Evolutionary conservation across 1,140 invertebrate species (phyloP).

Genomic region (Zophobas atratus): DNA sequence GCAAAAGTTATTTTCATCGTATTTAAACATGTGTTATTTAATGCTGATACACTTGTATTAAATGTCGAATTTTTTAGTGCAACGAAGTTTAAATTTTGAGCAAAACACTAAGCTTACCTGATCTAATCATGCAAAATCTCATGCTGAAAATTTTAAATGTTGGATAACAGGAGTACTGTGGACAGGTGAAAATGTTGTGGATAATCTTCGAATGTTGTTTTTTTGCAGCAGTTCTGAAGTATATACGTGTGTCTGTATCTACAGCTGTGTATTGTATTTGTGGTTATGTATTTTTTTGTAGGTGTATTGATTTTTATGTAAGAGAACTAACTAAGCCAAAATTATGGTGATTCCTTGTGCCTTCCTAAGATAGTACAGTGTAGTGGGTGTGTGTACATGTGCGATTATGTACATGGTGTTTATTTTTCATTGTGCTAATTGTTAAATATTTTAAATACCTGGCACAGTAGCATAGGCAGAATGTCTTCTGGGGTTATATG

Average conservation of each 20-base stretch:
- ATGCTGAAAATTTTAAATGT: neutral
- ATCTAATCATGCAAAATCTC: neutral
- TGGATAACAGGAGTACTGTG: neutral
- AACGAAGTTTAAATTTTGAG: neutral
- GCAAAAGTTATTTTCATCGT: too few relatives aligned
- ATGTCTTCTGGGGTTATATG: conserved; percentile 62
- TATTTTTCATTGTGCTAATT: neutral
- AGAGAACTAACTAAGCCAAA: neutral
- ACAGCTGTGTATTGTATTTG: too few relatives aligned
- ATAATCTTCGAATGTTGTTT: neutral
- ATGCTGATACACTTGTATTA: neutral
- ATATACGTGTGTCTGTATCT: too few relatives aligned
- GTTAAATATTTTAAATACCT: conserved; percentile 57
- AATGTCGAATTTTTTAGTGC: neutral
- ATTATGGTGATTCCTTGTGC: neutral
- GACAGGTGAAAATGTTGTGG: neutral
- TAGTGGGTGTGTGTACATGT: conserved; percentile 6
- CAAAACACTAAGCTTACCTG: conserved; percentile 2
- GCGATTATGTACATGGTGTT: conserved; percentile 30
- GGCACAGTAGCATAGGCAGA: conserved; percentile 62
- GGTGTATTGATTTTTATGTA: neutral
- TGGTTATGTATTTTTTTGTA: too few relatives aligned
- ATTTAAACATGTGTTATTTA: too few relatives aligned
- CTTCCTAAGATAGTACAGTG: neutral
- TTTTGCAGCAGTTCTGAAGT: too few relatives aligned